Percentiles rank a stretch among this genome's conserved stretches.
Evolutionary conservation across 2,797 vertebrate genomes (phyloP).

Genomic region (Spheniscus humboldti): DNA sequence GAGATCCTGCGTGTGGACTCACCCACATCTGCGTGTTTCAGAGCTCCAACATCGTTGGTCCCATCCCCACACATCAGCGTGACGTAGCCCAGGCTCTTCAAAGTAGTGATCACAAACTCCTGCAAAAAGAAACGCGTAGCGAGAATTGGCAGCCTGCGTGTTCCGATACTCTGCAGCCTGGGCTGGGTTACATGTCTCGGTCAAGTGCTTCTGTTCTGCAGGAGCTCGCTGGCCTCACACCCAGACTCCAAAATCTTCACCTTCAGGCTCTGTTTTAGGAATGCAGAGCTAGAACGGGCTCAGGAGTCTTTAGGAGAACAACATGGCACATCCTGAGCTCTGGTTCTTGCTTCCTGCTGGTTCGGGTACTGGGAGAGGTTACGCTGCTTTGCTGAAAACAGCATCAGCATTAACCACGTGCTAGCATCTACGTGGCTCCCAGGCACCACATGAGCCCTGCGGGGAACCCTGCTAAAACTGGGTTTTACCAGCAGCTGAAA

Average conservation of each 20-base stretch:
- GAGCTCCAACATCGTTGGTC: constrained; percentile 96
- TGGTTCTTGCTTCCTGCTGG: not conserved
- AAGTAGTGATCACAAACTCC: constrained; percentile 95
- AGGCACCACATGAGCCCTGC: not conserved
- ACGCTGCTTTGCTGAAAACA: not conserved
- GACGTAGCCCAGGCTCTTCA: constrained; percentile 90
- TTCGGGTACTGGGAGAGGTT: not conserved
- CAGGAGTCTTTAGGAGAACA: not conserved
- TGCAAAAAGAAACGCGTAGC: not conserved
- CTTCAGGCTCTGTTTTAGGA: not conserved
- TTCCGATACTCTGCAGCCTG: too few relatives aligned
- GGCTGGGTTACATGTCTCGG: rapidly evolving
- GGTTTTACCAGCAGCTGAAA: not conserved
- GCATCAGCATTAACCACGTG: rapidly evolving
- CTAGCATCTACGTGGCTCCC: rapidly evolving
- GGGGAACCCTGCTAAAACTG: not conserved
- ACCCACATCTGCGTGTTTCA: constrained; percentile 97
- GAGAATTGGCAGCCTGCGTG: rapidly evolving
- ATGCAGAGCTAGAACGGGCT: not conserved
- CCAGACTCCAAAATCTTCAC: not conserved
- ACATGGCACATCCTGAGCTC: not conserved
- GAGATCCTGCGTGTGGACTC: not conserved
- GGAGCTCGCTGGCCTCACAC: not conserved
- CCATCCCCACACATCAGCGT: constrained; percentile 97
- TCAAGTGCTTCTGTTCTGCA: not conserved